Evolutionary conservation across 2,797 vertebrate genomes (phyloP), one percentile per base, ranked within the genome.

Genomic region (Gymnopithys bicolor): DNA sequence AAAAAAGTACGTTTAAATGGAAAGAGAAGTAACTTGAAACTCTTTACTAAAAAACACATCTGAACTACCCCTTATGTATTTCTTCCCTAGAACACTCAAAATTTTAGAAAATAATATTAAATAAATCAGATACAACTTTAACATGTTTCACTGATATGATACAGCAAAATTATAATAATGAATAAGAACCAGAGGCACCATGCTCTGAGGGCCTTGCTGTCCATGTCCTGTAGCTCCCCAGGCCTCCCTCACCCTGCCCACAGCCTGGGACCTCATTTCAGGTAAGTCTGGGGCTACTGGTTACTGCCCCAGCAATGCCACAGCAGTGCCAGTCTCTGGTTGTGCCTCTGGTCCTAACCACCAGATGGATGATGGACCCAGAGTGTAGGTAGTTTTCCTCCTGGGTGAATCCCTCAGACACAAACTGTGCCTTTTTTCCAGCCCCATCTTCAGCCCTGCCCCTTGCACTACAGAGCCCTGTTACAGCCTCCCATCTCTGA

Each of bases 371-470:
- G 19, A 8, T 41, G 70, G n/a, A 55, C 21, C n/a, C 56, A 28
- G 13, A 8, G 13, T 43, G 13, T 24, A 49, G 45, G 32, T 22
- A 67, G 35, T 24, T 59, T 0, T 0, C 8, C 16, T 70, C 33
- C 68, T 83, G 45, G 32, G 53, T 14, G 30, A 55, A 76, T 13
- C 15, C 9, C 35, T 76, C 35, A 58, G 28, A 51, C 17, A 58
- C 3, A 62, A 7, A 41, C 1, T 10, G 24, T 3, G 15, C 7
- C 10, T 80, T 79, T 70, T 89, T 71, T 62, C 48, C 43, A 52
- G 41, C 43, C 37, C 7, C 24, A 1, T 32, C 14, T 64, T 74
- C 58, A 74, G 41, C 21, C n/a, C 43, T 75, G 84, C 32, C 21
- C 74, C 27, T 39, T 3, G 32, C 48, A 35, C 32, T 48, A 28